Conservation (phyloP, 2,888 invertebrate species). For the Corbicula japonica region DNA sequence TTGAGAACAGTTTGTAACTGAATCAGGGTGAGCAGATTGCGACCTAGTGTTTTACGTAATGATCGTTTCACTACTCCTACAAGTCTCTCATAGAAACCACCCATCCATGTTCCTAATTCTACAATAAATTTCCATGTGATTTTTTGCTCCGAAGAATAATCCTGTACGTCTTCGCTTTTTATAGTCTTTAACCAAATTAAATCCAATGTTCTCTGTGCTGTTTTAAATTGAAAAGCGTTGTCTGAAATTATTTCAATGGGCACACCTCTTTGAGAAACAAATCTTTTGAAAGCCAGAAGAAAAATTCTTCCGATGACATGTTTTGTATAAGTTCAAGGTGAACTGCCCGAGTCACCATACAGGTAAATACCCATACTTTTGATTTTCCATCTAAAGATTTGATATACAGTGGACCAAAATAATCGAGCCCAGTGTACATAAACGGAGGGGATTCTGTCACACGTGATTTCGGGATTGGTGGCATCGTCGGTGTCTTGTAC, state of each 20-base stretch:
- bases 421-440: constrained; percentile 44
- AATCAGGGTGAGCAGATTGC: background rate
- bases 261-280: constrained; percentile 26
- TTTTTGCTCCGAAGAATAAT: constrained; percentile 13
- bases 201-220: constrained; percentile 15
- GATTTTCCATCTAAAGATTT: constrained; percentile 18
- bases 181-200: constrained; percentile 21
- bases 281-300: constrained; percentile 40
- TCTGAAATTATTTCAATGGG: constrained; percentile 34
- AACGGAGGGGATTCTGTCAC: constrained; percentile 36
- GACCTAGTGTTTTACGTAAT: constrained; percentile 13
- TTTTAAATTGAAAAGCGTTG: constrained; percentile 43
- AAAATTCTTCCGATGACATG: constrained; percentile 48
- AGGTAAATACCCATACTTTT: constrained; percentile 53
- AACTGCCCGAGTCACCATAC: constrained; percentile 40
- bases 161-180: constrained; percentile 18
- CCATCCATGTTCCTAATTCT: constrained; percentile 37
- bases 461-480: constrained; percentile 32
- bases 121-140: constrained; percentile 19
- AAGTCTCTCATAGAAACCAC: constrained; percentile 25
- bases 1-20: constrained; percentile 28
- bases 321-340: constrained; percentile 47
- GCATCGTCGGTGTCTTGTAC: constrained; percentile 38
- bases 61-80: constrained; percentile 30
- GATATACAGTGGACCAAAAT: constrained; percentile 41